phyloP scores from a whole-genome alignment of 1,140 invertebrate species.

The Acromyrmex echinatior region DNA sequence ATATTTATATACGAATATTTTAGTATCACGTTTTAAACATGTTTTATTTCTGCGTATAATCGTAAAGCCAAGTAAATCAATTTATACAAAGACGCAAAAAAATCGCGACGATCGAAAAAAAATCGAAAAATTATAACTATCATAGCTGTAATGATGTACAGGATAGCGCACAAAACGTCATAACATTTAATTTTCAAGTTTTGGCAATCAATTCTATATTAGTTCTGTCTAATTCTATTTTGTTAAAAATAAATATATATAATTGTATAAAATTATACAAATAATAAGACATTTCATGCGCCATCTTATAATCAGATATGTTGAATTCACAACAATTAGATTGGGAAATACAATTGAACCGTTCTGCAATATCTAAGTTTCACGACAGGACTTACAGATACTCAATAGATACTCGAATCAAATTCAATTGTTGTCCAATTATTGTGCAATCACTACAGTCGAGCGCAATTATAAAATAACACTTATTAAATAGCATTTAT shows the following conservation, averaged over 20 bases:
- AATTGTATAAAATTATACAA: no score
- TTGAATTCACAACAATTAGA: not conserved
- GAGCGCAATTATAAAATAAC: constrained; percentile 5
- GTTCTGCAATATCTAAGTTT: not conserved
- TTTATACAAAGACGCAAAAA: not conserved
- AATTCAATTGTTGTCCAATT: not conserved
- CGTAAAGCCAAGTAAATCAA: not conserved
- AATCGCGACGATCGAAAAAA: no score
- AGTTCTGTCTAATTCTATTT: no score
- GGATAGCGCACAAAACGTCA: no score
- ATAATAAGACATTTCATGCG: no score
- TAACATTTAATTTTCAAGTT: no score
- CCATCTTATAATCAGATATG: not conserved
- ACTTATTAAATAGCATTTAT: not conserved
- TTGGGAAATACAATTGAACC: not conserved
- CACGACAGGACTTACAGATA: not conserved
- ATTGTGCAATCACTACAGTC: not conserved
- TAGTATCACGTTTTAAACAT: not conserved
- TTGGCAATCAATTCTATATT: no score
- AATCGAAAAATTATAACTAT: not conserved
- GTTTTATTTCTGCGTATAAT: not conserved
- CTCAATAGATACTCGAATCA: not conserved
- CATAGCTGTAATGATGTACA: not conserved
- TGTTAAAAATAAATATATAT: no score
- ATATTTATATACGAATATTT: constrained; percentile 42